These are phyloP conservation scores for Malurus cyaneus DNA, from an alignment of 2,113 vertebrate species.

Conservation along the genomic window DNA sequence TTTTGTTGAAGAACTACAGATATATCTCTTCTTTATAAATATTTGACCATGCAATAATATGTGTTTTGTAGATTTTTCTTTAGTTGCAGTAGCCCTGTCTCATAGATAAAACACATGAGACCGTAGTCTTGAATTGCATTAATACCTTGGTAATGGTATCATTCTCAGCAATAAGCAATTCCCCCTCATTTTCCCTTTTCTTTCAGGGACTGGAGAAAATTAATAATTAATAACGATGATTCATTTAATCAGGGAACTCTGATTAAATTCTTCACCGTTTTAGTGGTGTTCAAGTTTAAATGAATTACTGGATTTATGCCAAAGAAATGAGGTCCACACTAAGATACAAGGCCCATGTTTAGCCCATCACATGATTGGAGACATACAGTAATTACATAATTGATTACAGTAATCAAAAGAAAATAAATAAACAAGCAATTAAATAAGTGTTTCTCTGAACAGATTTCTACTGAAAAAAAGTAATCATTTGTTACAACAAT, in stretches of 20 bases:
- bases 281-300: neutral
- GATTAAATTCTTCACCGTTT: neutral
- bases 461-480: neutral
- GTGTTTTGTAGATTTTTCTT: neutral
- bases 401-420: neutral
- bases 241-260: neutral
- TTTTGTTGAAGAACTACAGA: neutral
- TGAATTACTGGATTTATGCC: neutral
- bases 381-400: neutral
- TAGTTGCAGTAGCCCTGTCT: neutral
- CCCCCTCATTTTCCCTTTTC: neutral
- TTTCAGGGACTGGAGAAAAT: neutral
- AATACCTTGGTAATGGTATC: neutral
- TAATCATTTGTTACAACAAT: neutral
- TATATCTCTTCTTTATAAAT: fast-evolving
- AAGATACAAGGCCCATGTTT: neutral
- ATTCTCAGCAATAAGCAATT: neutral
- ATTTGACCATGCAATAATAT: neutral
- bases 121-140: neutral
- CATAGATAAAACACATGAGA: neutral
- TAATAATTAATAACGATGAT: neutral
- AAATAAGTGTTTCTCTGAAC: neutral
- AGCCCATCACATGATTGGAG: neutral
- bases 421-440: neutral
- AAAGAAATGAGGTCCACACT: neutral